Evolutionary conservation across 2,113 vertebrate species (phyloP).

Genomic region (Alectura lathami): DNA sequence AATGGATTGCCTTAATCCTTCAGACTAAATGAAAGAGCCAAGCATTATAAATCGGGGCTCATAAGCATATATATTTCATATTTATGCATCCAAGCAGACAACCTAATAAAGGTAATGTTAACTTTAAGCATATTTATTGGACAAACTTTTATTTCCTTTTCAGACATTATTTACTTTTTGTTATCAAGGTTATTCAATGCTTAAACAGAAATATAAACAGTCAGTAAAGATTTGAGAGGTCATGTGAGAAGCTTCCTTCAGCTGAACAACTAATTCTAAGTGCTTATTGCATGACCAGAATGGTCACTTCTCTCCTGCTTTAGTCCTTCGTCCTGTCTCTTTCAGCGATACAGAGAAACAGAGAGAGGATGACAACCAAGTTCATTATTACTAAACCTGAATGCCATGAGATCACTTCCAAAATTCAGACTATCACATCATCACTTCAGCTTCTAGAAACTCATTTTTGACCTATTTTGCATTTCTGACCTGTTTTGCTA

Average conservation of each 20-base stretch:
- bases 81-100: not conserved
- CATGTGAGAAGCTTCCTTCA: not conserved
- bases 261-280: not conserved
- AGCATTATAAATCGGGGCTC: not conserved
- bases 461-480: slow-evolving; percentile 40
- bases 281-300: not conserved
- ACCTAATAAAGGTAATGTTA: not conserved
- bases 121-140: not conserved
- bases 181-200: not conserved
- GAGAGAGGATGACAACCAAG: not conserved
- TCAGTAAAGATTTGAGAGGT: not conserved
- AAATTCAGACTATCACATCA: slow-evolving; percentile 42
- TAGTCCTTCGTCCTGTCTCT: not conserved
- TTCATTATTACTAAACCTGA: slow-evolving; percentile 15
- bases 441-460: slow-evolving; percentile 45
- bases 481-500: slow-evolving; percentile 47
- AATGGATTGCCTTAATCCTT: not conserved
- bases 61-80: not conserved
- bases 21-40: not conserved
- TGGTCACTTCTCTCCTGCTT: not conserved
- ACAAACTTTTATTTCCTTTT: not conserved
- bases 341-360: not conserved
- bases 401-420: slow-evolving; percentile 29
- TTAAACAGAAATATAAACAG: slow-evolving; percentile 15
- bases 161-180: slow-evolving; percentile 6